Percentiles rank a stretch among this genome's conserved stretches.
phyloP scores from a whole-genome alignment of 2,888 invertebrate species.

The Scaeva pyrastri region DNA sequence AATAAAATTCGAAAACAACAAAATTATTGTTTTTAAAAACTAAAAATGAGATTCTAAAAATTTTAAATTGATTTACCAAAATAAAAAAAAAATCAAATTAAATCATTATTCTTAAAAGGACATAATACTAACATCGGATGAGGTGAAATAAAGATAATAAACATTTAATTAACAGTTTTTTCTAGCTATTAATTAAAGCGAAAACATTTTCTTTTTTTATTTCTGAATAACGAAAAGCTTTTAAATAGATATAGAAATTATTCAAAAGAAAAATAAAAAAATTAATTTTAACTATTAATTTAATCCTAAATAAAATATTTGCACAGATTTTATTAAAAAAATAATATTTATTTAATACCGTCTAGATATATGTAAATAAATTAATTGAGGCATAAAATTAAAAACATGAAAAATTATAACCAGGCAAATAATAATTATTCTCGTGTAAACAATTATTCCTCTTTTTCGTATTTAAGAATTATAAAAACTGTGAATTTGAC shows the following conservation, averaged over 20 bases:
- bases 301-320: not conserved
- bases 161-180: no score
- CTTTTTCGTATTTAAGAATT: not conserved
- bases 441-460: not conserved
- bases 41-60: no score
- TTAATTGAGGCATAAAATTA: conserved; percentile 54
- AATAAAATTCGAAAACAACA: no score
- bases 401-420: conserved; percentile 42
- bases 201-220: not conserved
- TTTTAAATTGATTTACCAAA: no score
- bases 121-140: no score
- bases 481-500: not conserved
- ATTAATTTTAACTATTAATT: not conserved
- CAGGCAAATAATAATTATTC: conserved; percentile 22
- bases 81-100: no score
- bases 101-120: no score
- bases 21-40: no score
- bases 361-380: not conserved
- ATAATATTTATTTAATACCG: not conserved
- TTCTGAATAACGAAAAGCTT: not conserved
- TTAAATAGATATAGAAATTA: not conserved
- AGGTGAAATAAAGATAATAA: no score
- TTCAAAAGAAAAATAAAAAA: not conserved
- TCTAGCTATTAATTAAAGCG: not conserved
- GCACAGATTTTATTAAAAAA: not conserved